Evolutionary conservation across 2,888 invertebrate species (phyloP).

Genomic region (Mylabris sibirica): DNA sequence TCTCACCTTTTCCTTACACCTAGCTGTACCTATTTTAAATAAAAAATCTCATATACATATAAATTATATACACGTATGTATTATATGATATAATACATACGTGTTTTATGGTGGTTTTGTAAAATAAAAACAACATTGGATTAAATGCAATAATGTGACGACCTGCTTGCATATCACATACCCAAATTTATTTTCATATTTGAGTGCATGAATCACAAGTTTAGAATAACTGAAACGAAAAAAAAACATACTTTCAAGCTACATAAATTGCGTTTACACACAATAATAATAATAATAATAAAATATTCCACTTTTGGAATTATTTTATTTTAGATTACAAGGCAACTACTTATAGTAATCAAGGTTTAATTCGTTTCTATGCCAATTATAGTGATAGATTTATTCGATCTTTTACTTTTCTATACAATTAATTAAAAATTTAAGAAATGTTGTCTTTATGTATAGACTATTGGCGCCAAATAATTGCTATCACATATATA

Average conservation of each 20-base stretch:
- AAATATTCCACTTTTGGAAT: neutral
- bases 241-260: neutral
- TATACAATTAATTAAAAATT: neutral
- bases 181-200: neutral
- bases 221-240: neutral
- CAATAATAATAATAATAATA: neutral
- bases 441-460: neutral
- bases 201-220: neutral
- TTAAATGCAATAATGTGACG: neutral
- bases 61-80: too few relatives aligned
- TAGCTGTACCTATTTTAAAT: too few relatives aligned
- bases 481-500: neutral
- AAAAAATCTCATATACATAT: too few relatives aligned
- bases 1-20: too few relatives aligned
- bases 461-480: conserved; percentile 1
- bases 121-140: neutral
- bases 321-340: neutral
- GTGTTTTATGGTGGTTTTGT: neutral
- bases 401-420: neutral
- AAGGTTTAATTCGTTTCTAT: neutral
- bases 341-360: neutral
- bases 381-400: too few relatives aligned
- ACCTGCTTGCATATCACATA: neutral
- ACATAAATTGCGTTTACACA: neutral
- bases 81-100: too few relatives aligned